Base-by-base conservation (phyloP, 2,113 vertebrate species). In the Corythornis cristatus region DNA sequence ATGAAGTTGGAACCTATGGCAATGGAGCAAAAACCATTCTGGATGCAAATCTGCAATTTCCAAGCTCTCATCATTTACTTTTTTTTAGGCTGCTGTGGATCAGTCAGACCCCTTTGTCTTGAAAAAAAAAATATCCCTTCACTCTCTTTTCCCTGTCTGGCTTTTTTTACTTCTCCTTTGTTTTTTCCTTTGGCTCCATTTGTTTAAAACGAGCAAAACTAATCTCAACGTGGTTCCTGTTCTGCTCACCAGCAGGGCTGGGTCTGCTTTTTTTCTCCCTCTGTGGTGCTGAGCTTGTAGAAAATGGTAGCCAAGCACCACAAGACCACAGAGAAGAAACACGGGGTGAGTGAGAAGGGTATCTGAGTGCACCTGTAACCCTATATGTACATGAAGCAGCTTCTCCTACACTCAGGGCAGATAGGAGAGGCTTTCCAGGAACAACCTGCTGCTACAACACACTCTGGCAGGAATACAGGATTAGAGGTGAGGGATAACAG, bases 351-450 rank as follows among this genome's bases (percentile, higher is more conserved):
- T 37, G 67, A 93, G 75, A 87, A 95, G 91, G 26, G 33, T 51
- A 56, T 87, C 45, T 76, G 71, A 58, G 51, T 4, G 9, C 56
- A 94, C 87, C 87, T 93, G 84, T 85, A 91, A 85, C 87, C 82
- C 60, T 89, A 74, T 72, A 96, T 75, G 82, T 77, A 75, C 83
- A 85, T 4, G 17, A 56, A 56, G 13, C 72, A 80, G 72, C 85
- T 86, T 68, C 79, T 57, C 2, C 71, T 64, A 23, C 87, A 88
- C 42, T 77, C 68, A 56, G 61, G n/a, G 48, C 40, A 91, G 93
- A 93, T 91, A 96, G 65, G 72, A 77, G 74, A 95, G 84, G 72
- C 89, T 94, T 96, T 94, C 91, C 89, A 95, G 95, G 95, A 95
- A 93, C 82, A 95, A 93, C 67, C 75, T 89, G 78, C 46, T 25